These are phyloP conservation scores for Salvelinus alpinus DNA, from an alignment of 2,113 vertebrate genomes.

Conservation along the genomic window DNA sequence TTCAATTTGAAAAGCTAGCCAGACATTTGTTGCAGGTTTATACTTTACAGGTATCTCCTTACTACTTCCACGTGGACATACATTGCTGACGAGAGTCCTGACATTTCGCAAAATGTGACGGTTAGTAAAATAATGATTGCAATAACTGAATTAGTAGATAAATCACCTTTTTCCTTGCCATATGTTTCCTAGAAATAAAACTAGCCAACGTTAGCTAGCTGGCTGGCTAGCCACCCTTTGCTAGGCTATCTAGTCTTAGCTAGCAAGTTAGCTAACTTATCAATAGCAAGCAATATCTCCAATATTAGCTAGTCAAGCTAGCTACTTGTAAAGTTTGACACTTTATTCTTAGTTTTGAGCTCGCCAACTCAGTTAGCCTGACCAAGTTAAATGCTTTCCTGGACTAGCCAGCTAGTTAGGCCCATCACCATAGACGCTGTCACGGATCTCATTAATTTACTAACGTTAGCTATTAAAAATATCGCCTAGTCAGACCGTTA, in stretches of 20 bases:
- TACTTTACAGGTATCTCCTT: background rate
- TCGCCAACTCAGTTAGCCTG: no score
- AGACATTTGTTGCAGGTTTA: background rate
- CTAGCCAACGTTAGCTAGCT: conserved; percentile 4
- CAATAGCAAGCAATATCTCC: no score
- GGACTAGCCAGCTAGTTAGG: no score
- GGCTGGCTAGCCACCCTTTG: background rate
- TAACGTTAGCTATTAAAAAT: no score
- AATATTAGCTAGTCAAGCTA: no score
- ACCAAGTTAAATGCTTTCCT: no score
- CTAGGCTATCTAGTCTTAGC: conserved; percentile 22
- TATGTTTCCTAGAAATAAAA: conserved; percentile 36
- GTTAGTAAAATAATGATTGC: conserved; percentile 46
- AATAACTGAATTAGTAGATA: conserved; percentile 11
- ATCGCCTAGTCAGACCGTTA: no score
- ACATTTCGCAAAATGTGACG: conserved; percentile 46
- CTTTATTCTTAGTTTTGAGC: no score
- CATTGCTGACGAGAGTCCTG: background rate
- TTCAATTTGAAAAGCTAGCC: conserved; percentile 27
- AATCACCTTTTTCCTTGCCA: conserved; percentile 14
- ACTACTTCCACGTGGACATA: conserved; percentile 17
- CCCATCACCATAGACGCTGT: no score
- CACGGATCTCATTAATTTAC: no score
- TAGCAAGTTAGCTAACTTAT: background rate
- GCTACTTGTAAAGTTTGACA: no score